phyloP scores from a whole-genome alignment of 2,113 vertebrate genomes.

The Syrrhaptes paradoxus region DNA sequence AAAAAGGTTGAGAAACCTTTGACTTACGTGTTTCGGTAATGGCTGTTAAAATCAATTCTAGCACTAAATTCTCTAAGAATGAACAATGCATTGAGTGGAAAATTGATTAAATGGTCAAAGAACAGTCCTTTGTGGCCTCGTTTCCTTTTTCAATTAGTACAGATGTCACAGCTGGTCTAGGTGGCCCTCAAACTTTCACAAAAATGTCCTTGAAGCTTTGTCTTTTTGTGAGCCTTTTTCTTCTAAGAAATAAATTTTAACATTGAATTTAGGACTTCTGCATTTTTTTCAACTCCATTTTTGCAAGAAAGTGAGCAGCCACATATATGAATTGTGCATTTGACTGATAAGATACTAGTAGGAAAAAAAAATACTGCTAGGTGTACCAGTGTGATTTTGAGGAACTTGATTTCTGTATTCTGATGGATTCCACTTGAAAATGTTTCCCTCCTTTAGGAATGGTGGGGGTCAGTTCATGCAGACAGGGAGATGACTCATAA shows the following conservation, averaged over 20 bases:
- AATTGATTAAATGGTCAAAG: conserved; percentile 86
- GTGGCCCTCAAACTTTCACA: conserved; percentile 74
- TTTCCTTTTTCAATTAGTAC: conserved; percentile 85
- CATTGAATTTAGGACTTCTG: conserved; percentile 32
- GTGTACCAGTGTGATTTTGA: background rate
- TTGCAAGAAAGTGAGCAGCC: background rate
- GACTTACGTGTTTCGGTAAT: conserved; percentile 81
- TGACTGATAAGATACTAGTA: background rate
- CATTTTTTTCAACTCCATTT: background rate
- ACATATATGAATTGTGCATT: background rate
- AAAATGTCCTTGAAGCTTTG: conserved; percentile 76
- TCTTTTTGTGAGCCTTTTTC: conserved; percentile 63
- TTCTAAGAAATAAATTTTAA: conserved; percentile 49
- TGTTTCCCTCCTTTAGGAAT: background rate
- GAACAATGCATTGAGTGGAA: conserved; percentile 84
- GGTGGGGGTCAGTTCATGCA: background rate
- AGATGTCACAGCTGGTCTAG: conserved; percentile 79
- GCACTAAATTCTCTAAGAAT: conserved; percentile 82
- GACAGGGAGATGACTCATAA: background rate
- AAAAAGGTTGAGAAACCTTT: conserved; percentile 80
- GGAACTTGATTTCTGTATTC: background rate
- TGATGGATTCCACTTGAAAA: background rate
- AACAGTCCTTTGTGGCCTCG: conserved; percentile 79
- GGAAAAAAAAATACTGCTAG: background rate
- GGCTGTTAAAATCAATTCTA: conserved; percentile 85